Evolutionary conservation across 2,888 invertebrate species (phyloP).

Genomic region (Hypselothyrea guttata): DNA sequence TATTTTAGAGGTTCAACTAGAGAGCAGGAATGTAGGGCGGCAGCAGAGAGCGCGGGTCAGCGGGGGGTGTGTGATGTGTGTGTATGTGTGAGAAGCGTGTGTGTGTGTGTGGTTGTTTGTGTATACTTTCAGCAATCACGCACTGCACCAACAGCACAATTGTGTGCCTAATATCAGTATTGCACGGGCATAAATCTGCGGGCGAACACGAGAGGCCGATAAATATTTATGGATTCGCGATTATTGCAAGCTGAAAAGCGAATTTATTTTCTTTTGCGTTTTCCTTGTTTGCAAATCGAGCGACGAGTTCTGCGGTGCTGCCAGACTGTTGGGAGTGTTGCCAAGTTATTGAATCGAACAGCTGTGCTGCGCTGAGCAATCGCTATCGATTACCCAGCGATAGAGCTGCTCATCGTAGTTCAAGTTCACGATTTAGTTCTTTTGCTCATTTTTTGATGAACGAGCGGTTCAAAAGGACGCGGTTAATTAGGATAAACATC

Average conservation of each 20-base stretch:
- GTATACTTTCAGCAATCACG: slow-evolving; percentile 19
- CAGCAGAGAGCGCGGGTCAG: slow-evolving; percentile 29
- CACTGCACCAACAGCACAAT: slow-evolving; percentile 25
- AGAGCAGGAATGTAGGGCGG: slow-evolving; percentile 47
- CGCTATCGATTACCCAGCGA: too few species aligned
- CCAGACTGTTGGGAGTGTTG: slow-evolving; percentile 22
- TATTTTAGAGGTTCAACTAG: slow-evolving; percentile 38
- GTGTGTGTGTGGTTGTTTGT: slow-evolving; percentile 30
- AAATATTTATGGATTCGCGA: slow-evolving; percentile 3
- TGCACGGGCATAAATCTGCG: slow-evolving; percentile 30
- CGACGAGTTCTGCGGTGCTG: slow-evolving; percentile 42
- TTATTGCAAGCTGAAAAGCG: slow-evolving; percentile 19
- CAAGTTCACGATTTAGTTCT: too few species aligned
- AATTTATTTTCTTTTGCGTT: slow-evolving; percentile 53
- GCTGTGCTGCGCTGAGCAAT: slow-evolving; percentile 39
- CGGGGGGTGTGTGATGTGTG: slow-evolving; percentile 29
- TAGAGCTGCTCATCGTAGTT: too few species aligned
- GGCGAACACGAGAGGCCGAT: slow-evolving; percentile 10
- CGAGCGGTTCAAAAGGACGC: too few species aligned
- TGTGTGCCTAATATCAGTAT: slow-evolving; percentile 3
- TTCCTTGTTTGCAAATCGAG: slow-evolving; percentile 53
- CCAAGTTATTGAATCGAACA: slow-evolving; percentile 20
- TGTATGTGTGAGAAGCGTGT: too few species aligned
- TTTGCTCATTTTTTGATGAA: too few species aligned
- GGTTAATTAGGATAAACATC: too few species aligned